Conservation (phyloP, 2,888 invertebrate species). For the Dexiosoma caninum region DNA sequence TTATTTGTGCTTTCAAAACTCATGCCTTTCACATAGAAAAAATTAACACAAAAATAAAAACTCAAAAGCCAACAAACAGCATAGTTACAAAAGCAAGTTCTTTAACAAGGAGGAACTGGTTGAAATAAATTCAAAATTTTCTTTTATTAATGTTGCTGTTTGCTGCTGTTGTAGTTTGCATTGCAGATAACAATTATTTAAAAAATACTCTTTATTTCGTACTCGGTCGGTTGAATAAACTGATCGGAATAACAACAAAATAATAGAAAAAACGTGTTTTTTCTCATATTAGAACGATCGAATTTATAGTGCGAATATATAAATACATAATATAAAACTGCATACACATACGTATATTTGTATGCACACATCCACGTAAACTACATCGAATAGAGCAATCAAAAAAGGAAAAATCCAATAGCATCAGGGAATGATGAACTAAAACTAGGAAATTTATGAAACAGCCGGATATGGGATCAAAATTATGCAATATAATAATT, state of each 20-base stretch:
- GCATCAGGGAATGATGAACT: not conserved
- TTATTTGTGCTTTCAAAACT: conserved; percentile 51
- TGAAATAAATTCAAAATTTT: conserved; percentile 40
- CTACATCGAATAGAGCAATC: not conserved
- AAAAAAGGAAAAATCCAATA: not conserved
- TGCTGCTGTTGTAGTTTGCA: conserved; percentile 1
- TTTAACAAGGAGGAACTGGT: conserved; percentile 61
- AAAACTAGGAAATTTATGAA: not conserved
- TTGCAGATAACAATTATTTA: conserved; percentile 27
- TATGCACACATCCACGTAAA: not conserved
- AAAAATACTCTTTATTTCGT: conserved; percentile 17
- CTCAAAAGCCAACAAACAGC: conserved; percentile 10
- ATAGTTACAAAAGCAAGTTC: conserved; percentile 53
- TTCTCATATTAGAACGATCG: conserved; percentile 35
- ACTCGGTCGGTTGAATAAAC: conserved; percentile 42
- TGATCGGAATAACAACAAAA: conserved; percentile 40
- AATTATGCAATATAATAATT: no score
- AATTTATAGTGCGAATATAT: conserved; percentile 1
- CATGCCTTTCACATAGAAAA: conserved; percentile 39
- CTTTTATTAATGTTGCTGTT: conserved; percentile 3
- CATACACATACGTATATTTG: not conserved
- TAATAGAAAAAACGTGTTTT: conserved; percentile 40
- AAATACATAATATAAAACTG: not conserved
- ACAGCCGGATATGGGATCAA: not conserved
- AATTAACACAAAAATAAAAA: conserved; percentile 12